Base-by-base conservation (phyloP, 2,113 vertebrate species). In the Chionomys nivalis region DNA sequence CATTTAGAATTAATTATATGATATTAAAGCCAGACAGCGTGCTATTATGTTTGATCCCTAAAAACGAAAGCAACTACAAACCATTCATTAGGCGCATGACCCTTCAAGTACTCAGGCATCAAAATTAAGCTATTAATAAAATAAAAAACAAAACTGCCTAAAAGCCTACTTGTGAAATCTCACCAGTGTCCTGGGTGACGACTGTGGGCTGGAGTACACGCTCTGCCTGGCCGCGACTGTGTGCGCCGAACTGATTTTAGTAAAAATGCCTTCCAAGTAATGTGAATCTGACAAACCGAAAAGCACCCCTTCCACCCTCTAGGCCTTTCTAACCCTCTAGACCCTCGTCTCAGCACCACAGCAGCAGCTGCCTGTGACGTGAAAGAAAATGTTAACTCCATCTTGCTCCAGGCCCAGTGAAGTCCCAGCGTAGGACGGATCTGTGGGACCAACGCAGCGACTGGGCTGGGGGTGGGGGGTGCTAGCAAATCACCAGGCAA, bases 211-310 rank as follows among this genome's bases (percentile, higher is more conserved):
- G 79, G 39, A 26, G 4, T 5, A 0, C 6, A 16, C 3, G 11
- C 31, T 17, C 76, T 52, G 49, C 36, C 28, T 1, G 72, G 76
- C 44, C 31, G 0, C 31, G 58, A 58, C 55, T 8, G 0, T 0
- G 0, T 2, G 24, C 31, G 21, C 0, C 17, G n/a, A 58, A 33
- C 16, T 44, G 31, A 88, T 21, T 66, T 87, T 23, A 44, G 17
- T 44, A 55, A 16, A 87, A 73, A 21, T 5, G n/a, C n/a, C 47
- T 89, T 63, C 91, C 9, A 81, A 44, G 11, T 4, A 63, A 61
- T 0, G 3, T 0, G 49, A 76, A 49, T 79, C 39, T 55, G 63
- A 86, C 12, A 93, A 91, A 49, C 44, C 14, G 83, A 0, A 42
- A 52, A 63, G 39, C 5, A 10, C 33, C 8, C 21, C 26, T 7